Conservation (phyloP, 2,888 invertebrate species). For the Drosophila birchii region DNA sequence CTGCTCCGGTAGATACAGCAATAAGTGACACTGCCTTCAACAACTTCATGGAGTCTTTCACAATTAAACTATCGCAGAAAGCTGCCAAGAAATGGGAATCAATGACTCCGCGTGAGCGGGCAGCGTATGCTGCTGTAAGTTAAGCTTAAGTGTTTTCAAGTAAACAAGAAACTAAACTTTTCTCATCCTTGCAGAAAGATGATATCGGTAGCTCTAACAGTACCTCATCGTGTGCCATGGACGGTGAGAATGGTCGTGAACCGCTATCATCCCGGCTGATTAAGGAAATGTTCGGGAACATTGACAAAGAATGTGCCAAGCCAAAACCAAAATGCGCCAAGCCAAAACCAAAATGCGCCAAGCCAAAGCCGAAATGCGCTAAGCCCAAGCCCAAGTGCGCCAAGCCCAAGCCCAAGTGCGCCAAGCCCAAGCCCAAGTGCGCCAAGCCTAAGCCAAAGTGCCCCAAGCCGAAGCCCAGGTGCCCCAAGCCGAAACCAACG, state of each 20-base stretch:
- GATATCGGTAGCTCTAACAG: not conserved
- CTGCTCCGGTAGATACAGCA: not conserved
- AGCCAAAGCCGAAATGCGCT: not conserved
- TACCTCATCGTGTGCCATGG: not conserved
- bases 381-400: not conserved
- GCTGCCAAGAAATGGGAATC: not conserved
- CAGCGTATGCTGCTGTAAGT: not conserved
- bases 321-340: not conserved
- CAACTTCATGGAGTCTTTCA: not conserved
- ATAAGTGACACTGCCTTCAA: not conserved
- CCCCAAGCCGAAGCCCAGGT: not conserved
- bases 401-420: not conserved
- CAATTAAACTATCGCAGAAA: not conserved
- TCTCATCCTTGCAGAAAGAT: not conserved
- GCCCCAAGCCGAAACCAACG: not conserved
- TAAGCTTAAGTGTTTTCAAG: not conserved
- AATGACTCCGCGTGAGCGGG: not conserved
- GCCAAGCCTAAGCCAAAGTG: not conserved
- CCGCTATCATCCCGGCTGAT: not conserved
- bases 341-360: not conserved
- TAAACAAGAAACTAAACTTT: too few relatives aligned
- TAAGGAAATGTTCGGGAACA: not conserved
- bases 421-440: not conserved
- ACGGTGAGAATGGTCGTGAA: not conserved
- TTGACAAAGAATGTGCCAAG: not conserved